A percentile compares a stretch with the other conserved stretches of the same genome.
Conservation (phyloP, 2,113 vertebrate species). For the Grantiella picta region DNA sequence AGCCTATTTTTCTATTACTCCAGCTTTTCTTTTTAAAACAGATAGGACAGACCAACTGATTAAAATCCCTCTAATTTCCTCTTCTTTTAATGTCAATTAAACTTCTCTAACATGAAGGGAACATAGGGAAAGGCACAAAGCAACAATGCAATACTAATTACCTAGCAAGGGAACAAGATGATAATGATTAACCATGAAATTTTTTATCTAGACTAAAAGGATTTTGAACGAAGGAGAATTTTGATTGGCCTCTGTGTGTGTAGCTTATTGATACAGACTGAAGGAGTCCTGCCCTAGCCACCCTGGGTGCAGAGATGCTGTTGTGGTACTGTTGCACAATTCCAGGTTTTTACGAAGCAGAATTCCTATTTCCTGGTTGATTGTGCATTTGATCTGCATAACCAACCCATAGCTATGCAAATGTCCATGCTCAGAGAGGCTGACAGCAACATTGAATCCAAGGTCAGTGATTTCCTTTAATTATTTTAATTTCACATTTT, state of each 20-base stretch:
- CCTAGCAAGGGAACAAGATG: slow-evolving; percentile 64
- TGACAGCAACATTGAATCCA: slow-evolving; percentile 23
- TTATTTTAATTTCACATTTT: neutral
- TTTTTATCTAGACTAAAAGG: slow-evolving; percentile 43
- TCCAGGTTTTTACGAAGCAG: neutral
- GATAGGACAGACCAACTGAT: slow-evolving; percentile 57
- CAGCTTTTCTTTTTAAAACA: slow-evolving; percentile 37
- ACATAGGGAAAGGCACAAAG: slow-evolving; percentile 42
- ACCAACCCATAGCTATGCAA: neutral
- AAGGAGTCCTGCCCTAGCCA: neutral
- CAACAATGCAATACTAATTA: slow-evolving; percentile 69
- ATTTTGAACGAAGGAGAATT: neutral
- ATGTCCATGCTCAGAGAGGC: neutral
- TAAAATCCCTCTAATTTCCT: slow-evolving; percentile 63
- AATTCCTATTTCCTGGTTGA: slow-evolving; percentile 33
- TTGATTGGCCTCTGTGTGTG: neutral
- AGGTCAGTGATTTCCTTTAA: slow-evolving; percentile 48
- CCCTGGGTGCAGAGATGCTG: neutral
- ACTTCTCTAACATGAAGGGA: slow-evolving; percentile 57
- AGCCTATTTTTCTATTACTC: slow-evolving; percentile 50
- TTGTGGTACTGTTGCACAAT: neutral
- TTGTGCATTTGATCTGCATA: slow-evolving; percentile 34
- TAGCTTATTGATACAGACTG: neutral
- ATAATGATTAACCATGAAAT: slow-evolving; percentile 60
- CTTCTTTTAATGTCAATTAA: slow-evolving; percentile 63